Percentiles rank a stretch among this genome's conserved stretches.
phyloP scores from a whole-genome alignment of 2,113 vertebrate species.

The Anguilla rostrata region DNA sequence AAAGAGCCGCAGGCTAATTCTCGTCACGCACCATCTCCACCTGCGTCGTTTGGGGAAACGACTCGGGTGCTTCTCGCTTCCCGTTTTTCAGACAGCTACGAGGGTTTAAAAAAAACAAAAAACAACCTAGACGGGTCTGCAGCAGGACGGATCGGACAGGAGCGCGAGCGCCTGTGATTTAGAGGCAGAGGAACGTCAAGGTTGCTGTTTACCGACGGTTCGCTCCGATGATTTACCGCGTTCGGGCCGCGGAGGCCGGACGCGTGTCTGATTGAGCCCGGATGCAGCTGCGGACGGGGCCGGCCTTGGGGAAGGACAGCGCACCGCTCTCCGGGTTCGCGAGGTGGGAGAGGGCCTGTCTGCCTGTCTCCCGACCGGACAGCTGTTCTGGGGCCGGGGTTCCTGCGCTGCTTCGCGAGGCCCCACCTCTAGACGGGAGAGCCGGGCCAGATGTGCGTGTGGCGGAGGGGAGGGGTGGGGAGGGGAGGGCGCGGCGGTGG shows the following conservation, averaged over 20 bases:
- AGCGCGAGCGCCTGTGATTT: neutral
- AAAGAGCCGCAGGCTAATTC: neutral
- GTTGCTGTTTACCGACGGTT: neutral
- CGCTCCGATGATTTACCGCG: conserved; percentile 11
- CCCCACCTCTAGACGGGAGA: neutral
- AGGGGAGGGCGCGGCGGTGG: neutral
- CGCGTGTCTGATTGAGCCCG: conserved; percentile 16
- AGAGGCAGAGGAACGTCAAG: conserved; percentile 5
- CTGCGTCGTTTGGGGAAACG: neutral
- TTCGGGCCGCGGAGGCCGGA: neutral
- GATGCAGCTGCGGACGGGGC: conserved; percentile 19
- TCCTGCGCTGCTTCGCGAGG: neutral
- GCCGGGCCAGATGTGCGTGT: neutral
- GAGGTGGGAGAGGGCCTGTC: conserved; percentile 15
- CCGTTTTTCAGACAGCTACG: too few species aligned
- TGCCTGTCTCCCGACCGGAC: conserved; percentile 2
- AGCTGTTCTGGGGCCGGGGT: neutral
- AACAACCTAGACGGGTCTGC: neutral
- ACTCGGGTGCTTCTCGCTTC: neutral
- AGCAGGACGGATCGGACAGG: neutral
- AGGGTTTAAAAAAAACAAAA: too few species aligned
- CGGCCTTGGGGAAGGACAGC: neutral
- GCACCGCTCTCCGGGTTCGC: neutral
- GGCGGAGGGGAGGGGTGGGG: neutral
- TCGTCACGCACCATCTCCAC: neutral